These are phyloP conservation scores for Nibea coibor DNA, from an alignment of 2,113 vertebrate species.

Conservation along the genomic window DNA sequence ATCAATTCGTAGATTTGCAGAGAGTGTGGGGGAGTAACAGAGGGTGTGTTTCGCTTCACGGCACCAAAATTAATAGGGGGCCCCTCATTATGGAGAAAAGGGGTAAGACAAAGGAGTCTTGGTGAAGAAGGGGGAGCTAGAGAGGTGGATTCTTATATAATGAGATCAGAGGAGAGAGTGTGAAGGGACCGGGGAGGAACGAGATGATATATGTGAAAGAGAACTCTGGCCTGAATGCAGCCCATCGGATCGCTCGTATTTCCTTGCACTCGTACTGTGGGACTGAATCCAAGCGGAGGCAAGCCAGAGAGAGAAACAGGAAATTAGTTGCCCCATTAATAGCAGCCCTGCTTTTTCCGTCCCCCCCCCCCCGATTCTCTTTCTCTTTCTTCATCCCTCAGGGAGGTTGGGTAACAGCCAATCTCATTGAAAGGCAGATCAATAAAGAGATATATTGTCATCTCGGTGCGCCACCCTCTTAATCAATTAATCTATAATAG, in stretches of 20 bases:
- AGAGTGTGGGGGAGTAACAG: conserved; percentile 30
- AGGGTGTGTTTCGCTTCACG: conserved; percentile 72
- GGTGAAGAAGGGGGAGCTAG: conserved; percentile 22
- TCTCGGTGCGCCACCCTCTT: conserved; percentile 75
- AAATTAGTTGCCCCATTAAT: conserved; percentile 74
- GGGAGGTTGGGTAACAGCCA: conserved; percentile 76
- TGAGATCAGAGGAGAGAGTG: conserved; percentile 37
- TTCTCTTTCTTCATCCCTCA: conserved; percentile 40
- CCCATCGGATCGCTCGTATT: conserved; percentile 25
- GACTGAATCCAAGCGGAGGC: conserved; percentile 34
- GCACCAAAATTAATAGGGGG: conserved; percentile 78
- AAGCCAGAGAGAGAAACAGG: conserved; percentile 65
- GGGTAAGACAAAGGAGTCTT: conserved; percentile 71
- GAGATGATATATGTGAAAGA: conserved; percentile 49
- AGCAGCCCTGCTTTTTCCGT: conserved; percentile 50
- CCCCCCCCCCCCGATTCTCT: conserved; percentile 33
- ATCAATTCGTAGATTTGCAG: conserved; percentile 63
- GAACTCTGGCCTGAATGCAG: conserved; percentile 2
- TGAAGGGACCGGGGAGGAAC: conserved; percentile 41
- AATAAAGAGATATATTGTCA: conserved; percentile 84
- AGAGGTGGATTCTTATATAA: conserved; percentile 54
- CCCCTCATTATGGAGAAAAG: conserved; percentile 66
- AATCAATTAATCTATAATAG: conserved; percentile 87
- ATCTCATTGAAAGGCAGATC: conserved; percentile 84
- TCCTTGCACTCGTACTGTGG: neutral